Evolutionary conservation across 1,140 invertebrate species (phyloP), one percentile per base, ranked within the genome.

Genomic region (Drosophila mauritiana): DNA sequence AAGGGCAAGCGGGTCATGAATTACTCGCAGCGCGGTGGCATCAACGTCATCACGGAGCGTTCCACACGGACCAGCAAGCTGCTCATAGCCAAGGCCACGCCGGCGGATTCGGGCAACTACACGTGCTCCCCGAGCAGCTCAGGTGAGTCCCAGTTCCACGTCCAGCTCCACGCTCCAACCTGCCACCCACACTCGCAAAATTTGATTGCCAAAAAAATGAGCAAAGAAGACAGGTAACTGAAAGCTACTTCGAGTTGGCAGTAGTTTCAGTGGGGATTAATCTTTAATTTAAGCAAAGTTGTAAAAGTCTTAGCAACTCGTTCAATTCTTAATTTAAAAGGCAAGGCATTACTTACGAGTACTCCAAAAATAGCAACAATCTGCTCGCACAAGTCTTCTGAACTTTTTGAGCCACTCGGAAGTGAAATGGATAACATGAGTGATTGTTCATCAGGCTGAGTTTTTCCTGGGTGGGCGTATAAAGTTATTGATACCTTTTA

Each of bases 31-130:
- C 94, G 96, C 31, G 96, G 96, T 40, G 96, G 97, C 64, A 97
- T 98, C 90, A 97, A 95, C 91, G 96, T 98, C 53, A 96, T 97
- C 49, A 97, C 97, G 1, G 97, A 97, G 86, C 96, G 97, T 85
- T 95, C 96, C 65, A 97, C 96, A 17, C 94, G 96, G 43, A 97
- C 96, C 70, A 97, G 96, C 67, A 94, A 96, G 70, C 94, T 98
- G 81, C 94, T 97, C 65, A 97, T 98, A 83, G 96, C 96, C 36
- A 94, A 95, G 80, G 96, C 96, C 45, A 93, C 95, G 48, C 94
- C 96, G 8, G 93, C 94, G 63, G 96, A 97, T 93, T 97, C 96
- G 13, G 97, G 97, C 27, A 97, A 97, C 93, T 98, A 97, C 92
- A 97, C 97, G 7, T 98, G 97, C 91, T 95, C 96, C 13, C 96